Percentiles rank a stretch among this genome's conserved stretches.
Evolutionary conservation across 2,797 vertebrate species (phyloP).

Genomic region (Cuculus canorus): DNA sequence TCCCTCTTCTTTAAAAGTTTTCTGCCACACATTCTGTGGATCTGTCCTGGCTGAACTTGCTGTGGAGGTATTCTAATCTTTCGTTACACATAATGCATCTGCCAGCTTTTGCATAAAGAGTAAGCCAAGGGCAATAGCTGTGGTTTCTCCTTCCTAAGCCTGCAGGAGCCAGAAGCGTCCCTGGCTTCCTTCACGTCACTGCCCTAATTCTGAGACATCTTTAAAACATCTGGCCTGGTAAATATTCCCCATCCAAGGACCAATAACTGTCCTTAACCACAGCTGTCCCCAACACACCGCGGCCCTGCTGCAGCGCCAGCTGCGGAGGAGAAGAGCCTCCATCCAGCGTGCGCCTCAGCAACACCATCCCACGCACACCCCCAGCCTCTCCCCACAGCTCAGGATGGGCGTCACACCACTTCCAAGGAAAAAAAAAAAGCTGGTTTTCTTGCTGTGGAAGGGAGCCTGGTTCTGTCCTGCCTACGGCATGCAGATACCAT

Average conservation of each 20-base stretch:
- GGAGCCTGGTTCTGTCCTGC: neutral
- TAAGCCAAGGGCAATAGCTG: neutral
- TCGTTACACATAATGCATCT: neutral
- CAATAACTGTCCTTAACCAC: neutral
- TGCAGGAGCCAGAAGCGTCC: neutral
- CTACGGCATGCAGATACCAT: slow-evolving; percentile 1
- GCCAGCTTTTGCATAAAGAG: neutral
- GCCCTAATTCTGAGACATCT: neutral
- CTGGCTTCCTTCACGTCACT: neutral
- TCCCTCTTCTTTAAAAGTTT: neutral
- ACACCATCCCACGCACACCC: neutral
- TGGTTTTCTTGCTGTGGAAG: neutral
- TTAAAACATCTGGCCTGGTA: neutral
- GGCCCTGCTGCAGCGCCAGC: neutral
- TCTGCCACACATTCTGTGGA: neutral
- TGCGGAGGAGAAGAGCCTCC: neutral
- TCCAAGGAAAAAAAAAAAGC: neutral
- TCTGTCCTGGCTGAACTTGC: neutral
- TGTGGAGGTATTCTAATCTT: neutral
- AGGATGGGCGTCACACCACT: neutral
- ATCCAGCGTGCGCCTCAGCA: neutral
- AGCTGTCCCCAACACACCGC: neutral
- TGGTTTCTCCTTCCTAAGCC: neutral
- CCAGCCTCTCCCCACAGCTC: neutral
- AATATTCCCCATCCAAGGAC: neutral